A percentile compares a stretch with the other conserved stretches of the same genome.
phyloP scores from a whole-genome alignment of 1,140 invertebrate species.

The Dolichoris vasculosae region DNA sequence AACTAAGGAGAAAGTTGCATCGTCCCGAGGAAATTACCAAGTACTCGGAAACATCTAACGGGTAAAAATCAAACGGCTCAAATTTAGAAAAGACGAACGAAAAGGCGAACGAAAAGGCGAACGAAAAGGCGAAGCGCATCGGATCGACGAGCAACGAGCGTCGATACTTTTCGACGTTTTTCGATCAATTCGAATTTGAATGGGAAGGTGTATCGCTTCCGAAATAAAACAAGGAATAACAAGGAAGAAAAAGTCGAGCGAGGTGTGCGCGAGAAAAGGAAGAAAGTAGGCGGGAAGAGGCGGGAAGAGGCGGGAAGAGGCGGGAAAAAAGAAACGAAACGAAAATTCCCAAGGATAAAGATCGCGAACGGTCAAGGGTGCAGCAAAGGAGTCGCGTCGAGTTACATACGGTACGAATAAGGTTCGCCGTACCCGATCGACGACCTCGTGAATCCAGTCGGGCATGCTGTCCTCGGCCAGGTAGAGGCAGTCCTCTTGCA shows the following conservation, averaged over 20 bases:
- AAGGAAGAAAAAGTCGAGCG: too few relatives aligned
- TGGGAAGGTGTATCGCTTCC: too few relatives aligned
- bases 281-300: too few relatives aligned
- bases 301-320: too few relatives aligned
- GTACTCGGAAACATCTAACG: neutral
- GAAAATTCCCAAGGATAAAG: neutral
- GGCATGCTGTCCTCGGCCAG: constrained; percentile 63
- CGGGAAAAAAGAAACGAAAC: neutral
- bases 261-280: too few relatives aligned
- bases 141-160: too few relatives aligned
- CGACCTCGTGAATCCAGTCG: constrained; percentile 63
- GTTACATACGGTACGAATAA: neutral
- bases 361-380: neutral
- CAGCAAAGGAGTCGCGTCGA: neutral
- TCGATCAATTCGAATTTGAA: too few relatives aligned
- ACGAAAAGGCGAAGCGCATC: neutral
- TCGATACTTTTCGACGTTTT: too few relatives aligned
- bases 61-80: neutral
- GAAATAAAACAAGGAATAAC: too few relatives aligned
- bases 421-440: constrained; percentile 59
- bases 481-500: constrained; percentile 62
- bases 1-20: neutral
- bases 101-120: neutral
- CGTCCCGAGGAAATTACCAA: neutral
- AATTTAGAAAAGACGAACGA: neutral